phyloP scores from a whole-genome alignment of 2,888 invertebrate species.

The Lasioglossum morio region DNA sequence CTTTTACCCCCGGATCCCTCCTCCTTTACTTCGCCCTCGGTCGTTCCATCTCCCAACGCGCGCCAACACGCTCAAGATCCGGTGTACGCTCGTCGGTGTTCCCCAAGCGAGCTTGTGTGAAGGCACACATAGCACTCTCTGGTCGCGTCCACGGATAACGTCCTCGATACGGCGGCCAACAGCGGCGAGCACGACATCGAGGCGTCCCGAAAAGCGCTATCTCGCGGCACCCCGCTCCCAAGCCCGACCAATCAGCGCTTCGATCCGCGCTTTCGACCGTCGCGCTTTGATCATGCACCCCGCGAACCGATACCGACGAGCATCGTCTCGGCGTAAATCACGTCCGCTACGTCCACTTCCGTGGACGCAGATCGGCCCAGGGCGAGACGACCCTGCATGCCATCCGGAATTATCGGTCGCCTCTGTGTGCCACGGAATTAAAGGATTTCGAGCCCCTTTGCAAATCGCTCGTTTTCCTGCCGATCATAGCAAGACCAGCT shows the following conservation, averaged over 20 bases:
- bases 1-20: constrained; percentile 53
- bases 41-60: constrained; percentile 71
- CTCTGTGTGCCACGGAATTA: constrained; percentile 30
- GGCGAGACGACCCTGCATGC: background rate
- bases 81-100: constrained; percentile 5
- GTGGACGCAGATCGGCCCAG: constrained; percentile 33
- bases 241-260: constrained; percentile 70
- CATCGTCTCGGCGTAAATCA: constrained; percentile 60
- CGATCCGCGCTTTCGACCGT: constrained; percentile 73
- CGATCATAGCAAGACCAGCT: background rate
- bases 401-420: constrained; percentile 41
- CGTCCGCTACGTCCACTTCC: constrained; percentile 37
- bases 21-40: constrained; percentile 63
- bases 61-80: constrained; percentile 40
- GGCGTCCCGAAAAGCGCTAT: constrained; percentile 80
- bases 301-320: constrained; percentile 55
- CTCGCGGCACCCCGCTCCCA: constrained; percentile 70
- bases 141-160: constrained; percentile 80
- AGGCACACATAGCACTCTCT: constrained; percentile 62
- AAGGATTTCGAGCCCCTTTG: constrained; percentile 34
- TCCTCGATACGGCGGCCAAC: constrained; percentile 77
- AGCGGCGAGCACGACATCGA: constrained; percentile 71
- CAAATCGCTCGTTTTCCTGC: background rate
- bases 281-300: constrained; percentile 70
- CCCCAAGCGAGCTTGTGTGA: constrained; percentile 3